Evolutionary conservation across 1,140 invertebrate species (phyloP).

Genomic region (Brachionus sp.): DNA sequence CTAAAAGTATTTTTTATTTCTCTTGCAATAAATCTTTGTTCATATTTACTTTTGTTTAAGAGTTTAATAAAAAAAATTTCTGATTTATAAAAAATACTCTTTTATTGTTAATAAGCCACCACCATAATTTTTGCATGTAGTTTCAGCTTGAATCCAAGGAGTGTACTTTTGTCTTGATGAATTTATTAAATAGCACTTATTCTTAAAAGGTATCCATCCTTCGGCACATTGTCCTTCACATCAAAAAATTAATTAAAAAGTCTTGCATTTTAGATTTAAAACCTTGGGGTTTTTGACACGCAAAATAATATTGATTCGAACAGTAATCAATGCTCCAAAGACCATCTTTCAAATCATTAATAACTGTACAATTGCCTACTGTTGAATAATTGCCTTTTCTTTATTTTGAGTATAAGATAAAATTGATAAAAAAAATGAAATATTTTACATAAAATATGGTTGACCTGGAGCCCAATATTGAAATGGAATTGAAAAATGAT

Average conservation of each 20-base stretch:
- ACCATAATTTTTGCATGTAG: constrained; percentile 12
- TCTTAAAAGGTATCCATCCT: constrained; percentile 41
- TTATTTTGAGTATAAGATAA: background rate
- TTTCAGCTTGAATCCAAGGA: constrained; percentile 7
- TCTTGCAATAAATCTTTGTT: constrained; percentile 33
- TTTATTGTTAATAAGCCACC: background rate
- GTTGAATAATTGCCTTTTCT: background rate
- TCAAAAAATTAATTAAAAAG: background rate
- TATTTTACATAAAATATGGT: constrained; percentile 29
- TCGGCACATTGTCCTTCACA: constrained; percentile 34
- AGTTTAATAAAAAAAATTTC: background rate
- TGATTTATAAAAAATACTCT: background rate
- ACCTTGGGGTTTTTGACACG: constrained; percentile 38
- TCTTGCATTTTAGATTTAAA: background rate
- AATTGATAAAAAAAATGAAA: background rate
- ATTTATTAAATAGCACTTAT: constrained; percentile 27
- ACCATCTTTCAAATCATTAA: constrained; percentile 20
- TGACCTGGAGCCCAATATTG: constrained; percentile 26
- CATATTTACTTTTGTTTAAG: background rate
- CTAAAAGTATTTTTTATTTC: constrained; percentile 20
- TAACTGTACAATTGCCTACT: constrained; percentile 27
- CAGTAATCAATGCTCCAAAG: constrained; percentile 34
- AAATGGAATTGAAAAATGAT: constrained; percentile 36
- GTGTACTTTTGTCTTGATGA: constrained; percentile 6
- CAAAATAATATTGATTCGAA: constrained; percentile 29